Evolutionary conservation across 2,888 invertebrate species (phyloP), one percentile per base, ranked within the genome.

Genomic region (Drosophila lutescens): DNA sequence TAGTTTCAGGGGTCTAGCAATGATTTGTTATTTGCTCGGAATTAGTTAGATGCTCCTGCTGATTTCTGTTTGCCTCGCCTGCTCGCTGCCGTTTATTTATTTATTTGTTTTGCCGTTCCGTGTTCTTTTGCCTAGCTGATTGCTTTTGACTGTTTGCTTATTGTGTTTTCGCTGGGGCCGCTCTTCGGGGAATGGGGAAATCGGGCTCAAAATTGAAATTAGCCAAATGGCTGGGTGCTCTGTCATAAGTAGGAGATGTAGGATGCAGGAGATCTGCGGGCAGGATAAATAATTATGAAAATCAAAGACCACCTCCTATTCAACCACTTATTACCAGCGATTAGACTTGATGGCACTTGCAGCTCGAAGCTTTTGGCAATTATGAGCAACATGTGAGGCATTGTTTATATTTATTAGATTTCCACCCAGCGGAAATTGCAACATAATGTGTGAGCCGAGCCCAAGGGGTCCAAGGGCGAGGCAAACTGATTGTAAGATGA

Each of bases 21-120:
- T 86, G 88, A 86, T 87, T 88, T 87, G 85, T 88, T 88, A 84
- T 88, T 88, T 88, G 88, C 87, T 74, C 54, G 76, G 77, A 88
- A 88, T 88, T 88, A 88, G 87, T 86, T 80, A 72, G 78, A 80
- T 77, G 61, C 68, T 49, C 54, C 47, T 43, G 55, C 56, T 66
- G 68, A 68, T 69, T 71, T 62, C 51, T 66, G 51, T 47, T 68
- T 70, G 58, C 53, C 50, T 43, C 43, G 43, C 46, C 32, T 34
- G 34, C 34, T 50, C 41, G n/a, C 67, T 65, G 47, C 58, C 66
- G 63, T 36, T 54, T 54, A 12, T 57, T 58, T 63, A 56, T 53
- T 59, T 65, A 56, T 53, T 61, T 62, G 43, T 62, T 43, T 51
- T 55, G 62, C 69, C 44, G 44, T 15, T 38, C 53, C 68, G 63